Evolutionary conservation across 2,888 invertebrate species (phyloP).

Genomic region (Drosophila demipolita): DNA sequence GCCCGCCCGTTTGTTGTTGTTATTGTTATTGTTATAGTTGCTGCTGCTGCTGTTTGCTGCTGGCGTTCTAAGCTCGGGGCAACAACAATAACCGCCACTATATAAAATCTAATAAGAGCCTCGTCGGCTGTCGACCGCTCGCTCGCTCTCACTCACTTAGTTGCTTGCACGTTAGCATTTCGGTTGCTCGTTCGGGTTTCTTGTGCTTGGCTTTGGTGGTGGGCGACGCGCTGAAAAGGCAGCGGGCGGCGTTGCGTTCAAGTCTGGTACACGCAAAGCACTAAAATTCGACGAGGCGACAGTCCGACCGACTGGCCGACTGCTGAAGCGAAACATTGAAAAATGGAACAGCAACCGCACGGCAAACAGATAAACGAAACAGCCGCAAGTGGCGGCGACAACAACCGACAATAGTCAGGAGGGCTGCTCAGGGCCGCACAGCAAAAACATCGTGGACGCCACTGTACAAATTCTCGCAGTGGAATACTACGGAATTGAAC

Average conservation of each 20-base stretch:
- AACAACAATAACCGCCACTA: constrained; percentile 49
- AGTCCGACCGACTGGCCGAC: constrained; percentile 49
- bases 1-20: constrained; percentile 50
- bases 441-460: constrained; percentile 27
- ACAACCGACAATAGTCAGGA: constrained; percentile 5
- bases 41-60: constrained; percentile 20
- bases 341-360: constrained; percentile 52
- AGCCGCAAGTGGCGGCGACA: constrained; percentile 56
- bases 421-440: constrained; percentile 14
- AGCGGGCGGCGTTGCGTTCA: constrained; percentile 63
- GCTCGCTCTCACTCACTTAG: constrained; percentile 8
- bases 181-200: constrained; percentile 34
- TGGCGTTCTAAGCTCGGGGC: constrained; percentile 54
- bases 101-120: constrained; percentile 74
- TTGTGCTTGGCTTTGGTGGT: constrained; percentile 32
- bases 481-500: constrained; percentile 43
- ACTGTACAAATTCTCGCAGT: constrained; percentile 27
- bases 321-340: constrained; percentile 56
- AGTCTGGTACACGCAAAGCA: constrained; percentile 71
- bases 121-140: constrained; percentile 40
- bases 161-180: constrained; percentile 11
- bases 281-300: constrained; percentile 58
- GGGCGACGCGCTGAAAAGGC: constrained; percentile 46
- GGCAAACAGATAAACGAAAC: constrained; percentile 70
- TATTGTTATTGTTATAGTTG: constrained; percentile 31